phyloP scores from a whole-genome alignment of 1,140 invertebrate species.

The Drosophila pseudoananassae region DNA sequence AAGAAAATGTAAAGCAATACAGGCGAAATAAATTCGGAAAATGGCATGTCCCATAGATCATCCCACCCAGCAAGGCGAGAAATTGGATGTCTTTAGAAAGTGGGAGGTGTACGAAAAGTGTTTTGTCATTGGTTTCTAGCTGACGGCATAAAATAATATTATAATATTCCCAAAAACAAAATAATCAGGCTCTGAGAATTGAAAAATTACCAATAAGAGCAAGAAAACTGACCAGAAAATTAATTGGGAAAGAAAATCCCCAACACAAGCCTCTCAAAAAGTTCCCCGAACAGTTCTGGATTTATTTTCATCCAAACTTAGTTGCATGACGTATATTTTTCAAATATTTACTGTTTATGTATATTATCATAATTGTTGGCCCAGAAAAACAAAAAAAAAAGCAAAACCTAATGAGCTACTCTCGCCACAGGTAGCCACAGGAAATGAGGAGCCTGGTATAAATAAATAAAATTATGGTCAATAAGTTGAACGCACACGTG shows the following conservation, averaged over 20 bases:
- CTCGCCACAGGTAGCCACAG: constrained; percentile 55
- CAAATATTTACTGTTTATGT: constrained; percentile 42
- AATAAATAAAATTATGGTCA: constrained; percentile 67
- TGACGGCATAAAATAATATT: constrained; percentile 59
- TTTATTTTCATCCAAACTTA: constrained; percentile 22
- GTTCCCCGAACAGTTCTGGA: neutral
- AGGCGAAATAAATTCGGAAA: constrained; percentile 62
- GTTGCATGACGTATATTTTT: constrained; percentile 29
- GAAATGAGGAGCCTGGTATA: constrained; percentile 47
- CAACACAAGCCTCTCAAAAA: constrained; percentile 18
- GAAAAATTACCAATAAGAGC: constrained; percentile 31
- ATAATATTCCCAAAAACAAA: constrained; percentile 1
- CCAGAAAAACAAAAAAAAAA: neutral
- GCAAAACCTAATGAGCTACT: constrained; percentile 56
- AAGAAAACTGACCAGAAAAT: constrained; percentile 41
- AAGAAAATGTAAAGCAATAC: constrained; percentile 29
- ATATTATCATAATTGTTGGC: constrained; percentile 42
- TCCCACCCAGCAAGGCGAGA: constrained; percentile 20
- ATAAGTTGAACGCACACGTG: constrained; percentile 60
- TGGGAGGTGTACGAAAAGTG: constrained; percentile 32
- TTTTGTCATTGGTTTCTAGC: constrained; percentile 49
- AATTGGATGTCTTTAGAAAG: constrained; percentile 33
- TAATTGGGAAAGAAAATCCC: constrained; percentile 37
- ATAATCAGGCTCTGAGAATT: constrained; percentile 22
- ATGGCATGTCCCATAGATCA: constrained; percentile 66